phyloP scores from a whole-genome alignment of 2,113 vertebrate species.

The Thomomys bottae region DNA sequence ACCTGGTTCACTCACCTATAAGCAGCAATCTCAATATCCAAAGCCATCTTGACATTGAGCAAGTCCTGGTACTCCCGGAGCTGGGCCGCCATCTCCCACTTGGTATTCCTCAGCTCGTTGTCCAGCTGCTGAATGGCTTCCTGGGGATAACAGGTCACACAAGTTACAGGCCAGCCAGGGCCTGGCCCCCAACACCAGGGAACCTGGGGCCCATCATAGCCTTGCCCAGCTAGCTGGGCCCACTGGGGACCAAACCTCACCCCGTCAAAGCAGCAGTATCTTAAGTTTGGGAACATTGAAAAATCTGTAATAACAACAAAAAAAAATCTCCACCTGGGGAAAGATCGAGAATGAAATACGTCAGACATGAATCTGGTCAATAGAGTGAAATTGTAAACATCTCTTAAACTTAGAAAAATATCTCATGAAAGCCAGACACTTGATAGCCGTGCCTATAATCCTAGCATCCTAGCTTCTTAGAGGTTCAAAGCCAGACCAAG shows the following conservation, averaged over 20 bases:
- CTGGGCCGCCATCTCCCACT: slow-evolving; percentile 97
- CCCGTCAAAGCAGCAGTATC: background rate
- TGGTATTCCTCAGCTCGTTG: slow-evolving; percentile 92
- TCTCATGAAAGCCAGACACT: no score
- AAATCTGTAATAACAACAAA: background rate
- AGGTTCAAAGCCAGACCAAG: no score
- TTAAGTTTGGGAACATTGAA: background rate
- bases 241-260: background rate
- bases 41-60: slow-evolving; percentile 97
- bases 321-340: background rate
- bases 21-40: slow-evolving; percentile 97
- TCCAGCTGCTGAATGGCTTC: slow-evolving; percentile 95
- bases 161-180: background rate
- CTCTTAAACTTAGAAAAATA: background rate
- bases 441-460: no score
- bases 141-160: slow-evolving; percentile 78
- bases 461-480: no score
- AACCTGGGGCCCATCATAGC: background rate
- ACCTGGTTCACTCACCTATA: slow-evolving; percentile 88
- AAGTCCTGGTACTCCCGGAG: slow-evolving; percentile 96
- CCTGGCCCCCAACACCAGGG: background rate
- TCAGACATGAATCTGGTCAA: background rate
- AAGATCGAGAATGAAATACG: background rate
- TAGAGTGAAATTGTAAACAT: background rate
- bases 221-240: background rate